A percentile compares a stretch with the other conserved stretches of the same genome.
Evolutionary conservation across 2,113 vertebrate species (phyloP).

Genomic region (Lichenostomus cassidix): DNA sequence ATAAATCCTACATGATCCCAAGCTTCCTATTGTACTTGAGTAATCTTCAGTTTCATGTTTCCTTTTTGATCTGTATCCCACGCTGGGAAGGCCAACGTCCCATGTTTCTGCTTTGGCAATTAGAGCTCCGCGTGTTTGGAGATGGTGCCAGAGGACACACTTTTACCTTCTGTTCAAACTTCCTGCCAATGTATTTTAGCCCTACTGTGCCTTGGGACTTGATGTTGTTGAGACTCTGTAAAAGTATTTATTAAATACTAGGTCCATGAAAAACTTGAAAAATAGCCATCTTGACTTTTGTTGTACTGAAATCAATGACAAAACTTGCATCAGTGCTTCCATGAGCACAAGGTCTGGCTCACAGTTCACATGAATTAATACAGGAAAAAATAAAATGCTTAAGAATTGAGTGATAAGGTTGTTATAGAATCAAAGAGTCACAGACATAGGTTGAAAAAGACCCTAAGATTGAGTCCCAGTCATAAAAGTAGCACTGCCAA

Average conservation of each 20-base stretch:
- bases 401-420: neutral
- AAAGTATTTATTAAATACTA: neutral
- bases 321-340: neutral
- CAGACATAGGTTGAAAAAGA: neutral
- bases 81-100: neutral
- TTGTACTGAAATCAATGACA: neutral
- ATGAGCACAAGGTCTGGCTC: neutral
- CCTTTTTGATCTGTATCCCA: slow-evolving; percentile 32
- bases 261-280: neutral
- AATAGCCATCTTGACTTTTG: neutral
- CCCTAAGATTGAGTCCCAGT: neutral
- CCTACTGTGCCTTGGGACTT: neutral
- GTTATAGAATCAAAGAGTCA: neutral
- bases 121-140: neutral
- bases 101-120: slow-evolving; percentile 30
- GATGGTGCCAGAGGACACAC: neutral
- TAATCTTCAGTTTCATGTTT: slow-evolving; percentile 52
- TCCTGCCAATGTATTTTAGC: neutral
- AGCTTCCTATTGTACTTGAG: slow-evolving; percentile 43
- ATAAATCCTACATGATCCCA: slow-evolving; percentile 27
- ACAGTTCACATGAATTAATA: neutral
- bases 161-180: slow-evolving; percentile 13
- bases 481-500: rapidly evolving
- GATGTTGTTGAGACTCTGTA: neutral
- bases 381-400: neutral